These are phyloP conservation scores for Drosophila peninsularis DNA, from an alignment of 2,888 invertebrate species.

Conservation along the genomic window DNA sequence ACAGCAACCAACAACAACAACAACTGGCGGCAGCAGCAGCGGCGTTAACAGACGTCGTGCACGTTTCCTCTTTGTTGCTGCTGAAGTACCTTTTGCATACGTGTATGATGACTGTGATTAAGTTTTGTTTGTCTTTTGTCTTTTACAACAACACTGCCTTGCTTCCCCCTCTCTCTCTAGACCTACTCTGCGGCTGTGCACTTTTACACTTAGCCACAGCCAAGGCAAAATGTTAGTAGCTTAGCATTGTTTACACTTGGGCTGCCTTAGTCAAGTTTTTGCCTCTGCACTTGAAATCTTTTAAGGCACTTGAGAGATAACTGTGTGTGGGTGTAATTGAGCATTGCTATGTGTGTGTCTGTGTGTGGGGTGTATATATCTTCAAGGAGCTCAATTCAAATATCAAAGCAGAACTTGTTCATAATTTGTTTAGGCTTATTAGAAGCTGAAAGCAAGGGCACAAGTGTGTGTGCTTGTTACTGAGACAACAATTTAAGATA, in stretches of 20 bases:
- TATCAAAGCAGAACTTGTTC: slow-evolving; percentile 13
- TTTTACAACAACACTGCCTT: slow-evolving; percentile 3
- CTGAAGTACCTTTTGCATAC: slow-evolving; percentile 52
- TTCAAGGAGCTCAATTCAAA: slow-evolving; percentile 1
- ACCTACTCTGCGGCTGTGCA: slow-evolving; percentile 15
- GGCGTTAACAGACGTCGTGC: slow-evolving; percentile 6
- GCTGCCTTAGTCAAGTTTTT: slow-evolving; percentile 55
- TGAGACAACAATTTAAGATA: not conserved
- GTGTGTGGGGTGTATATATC: not conserved
- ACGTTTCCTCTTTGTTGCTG: slow-evolving; percentile 1
- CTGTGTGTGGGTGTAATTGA: not conserved
- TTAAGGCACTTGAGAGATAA: slow-evolving; percentile 42
- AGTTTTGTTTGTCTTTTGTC: slow-evolving; percentile 60
- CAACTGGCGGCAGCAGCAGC: slow-evolving; percentile 36
- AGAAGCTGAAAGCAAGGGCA: slow-evolving; percentile 8
- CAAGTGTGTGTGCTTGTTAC: not conserved
- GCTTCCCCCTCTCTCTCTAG: not conserved
- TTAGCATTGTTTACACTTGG: slow-evolving; percentile 57
- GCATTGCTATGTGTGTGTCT: not conserved
- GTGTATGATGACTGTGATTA: slow-evolving; percentile 67
- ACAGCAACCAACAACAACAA: slow-evolving; percentile 14
- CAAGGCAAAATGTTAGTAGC: slow-evolving; percentile 57
- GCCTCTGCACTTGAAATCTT: slow-evolving; percentile 63
- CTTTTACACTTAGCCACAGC: slow-evolving; percentile 49
- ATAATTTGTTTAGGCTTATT: slow-evolving; percentile 24